A percentile compares a stretch with the other conserved stretches of the same genome.
Conservation (phyloP, 2,797 vertebrate species). For the Bradypodion pumilum region DNA sequence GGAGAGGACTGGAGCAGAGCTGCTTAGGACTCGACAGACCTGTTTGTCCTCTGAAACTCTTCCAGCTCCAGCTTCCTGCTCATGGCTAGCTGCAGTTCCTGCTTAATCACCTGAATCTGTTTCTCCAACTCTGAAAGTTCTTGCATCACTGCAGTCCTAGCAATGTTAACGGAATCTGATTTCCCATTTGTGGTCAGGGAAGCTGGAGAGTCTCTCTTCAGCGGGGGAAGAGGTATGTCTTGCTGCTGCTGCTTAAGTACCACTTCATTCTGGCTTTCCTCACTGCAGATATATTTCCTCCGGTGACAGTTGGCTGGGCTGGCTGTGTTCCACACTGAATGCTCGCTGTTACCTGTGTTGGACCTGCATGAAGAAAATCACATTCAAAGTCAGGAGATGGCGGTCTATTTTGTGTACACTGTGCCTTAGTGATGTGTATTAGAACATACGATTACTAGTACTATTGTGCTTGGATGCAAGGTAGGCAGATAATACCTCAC, state of each 20-base stretch:
- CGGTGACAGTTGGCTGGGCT: constrained; percentile 80
- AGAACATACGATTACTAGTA: neutral
- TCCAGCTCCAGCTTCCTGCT: constrained; percentile 93
- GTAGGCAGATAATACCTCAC: neutral
- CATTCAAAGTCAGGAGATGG: neutral
- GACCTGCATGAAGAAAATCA: constrained; percentile 77
- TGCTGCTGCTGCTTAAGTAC: constrained; percentile 77
- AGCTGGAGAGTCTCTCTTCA: constrained; percentile 79
- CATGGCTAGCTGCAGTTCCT: constrained; percentile 92
- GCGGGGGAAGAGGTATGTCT: constrained; percentile 79
- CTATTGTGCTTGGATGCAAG: neutral
- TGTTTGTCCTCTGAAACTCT: constrained; percentile 86
- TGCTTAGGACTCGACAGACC: constrained; percentile 74
- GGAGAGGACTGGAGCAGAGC: neutral
- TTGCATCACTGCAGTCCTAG: constrained; percentile 83
- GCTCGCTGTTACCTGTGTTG: constrained; percentile 85
- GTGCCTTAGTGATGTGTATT: too few relatives aligned
- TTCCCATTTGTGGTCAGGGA: constrained; percentile 89
- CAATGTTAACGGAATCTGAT: constrained; percentile 79
- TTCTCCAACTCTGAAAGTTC: constrained; percentile 92
- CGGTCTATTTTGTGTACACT: neutral
- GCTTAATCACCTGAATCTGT: constrained; percentile 92
- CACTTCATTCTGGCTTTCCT: constrained; percentile 83
- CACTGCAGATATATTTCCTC: constrained; percentile 78
- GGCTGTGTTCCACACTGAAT: constrained; percentile 84